Percentiles rank a stretch among this genome's conserved stretches.
These are phyloP conservation scores for Zingel zingel DNA, from an alignment of 2,113 vertebrate species.

Conservation along the genomic window DNA sequence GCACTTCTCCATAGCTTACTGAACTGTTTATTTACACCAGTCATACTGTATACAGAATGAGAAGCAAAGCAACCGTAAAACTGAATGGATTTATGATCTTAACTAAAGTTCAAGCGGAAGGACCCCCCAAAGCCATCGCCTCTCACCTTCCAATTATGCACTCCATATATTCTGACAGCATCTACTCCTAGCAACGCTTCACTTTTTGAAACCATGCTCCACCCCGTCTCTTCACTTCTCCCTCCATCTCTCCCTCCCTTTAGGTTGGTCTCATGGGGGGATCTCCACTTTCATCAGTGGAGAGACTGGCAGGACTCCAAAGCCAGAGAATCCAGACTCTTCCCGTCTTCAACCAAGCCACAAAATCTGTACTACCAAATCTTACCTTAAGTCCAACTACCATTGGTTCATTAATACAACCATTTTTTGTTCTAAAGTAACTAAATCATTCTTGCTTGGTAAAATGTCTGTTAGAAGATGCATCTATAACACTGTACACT, in stretches of 20 bases:
- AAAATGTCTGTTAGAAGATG: conserved; percentile 6
- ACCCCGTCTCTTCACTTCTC: conserved; percentile 28
- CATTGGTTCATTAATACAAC: conserved; percentile 42
- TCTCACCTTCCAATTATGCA: conserved; percentile 56
- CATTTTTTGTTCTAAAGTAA: conserved; percentile 27
- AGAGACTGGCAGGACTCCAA: conserved; percentile 40
- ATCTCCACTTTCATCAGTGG: conserved; percentile 33
- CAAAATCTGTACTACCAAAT: not conserved
- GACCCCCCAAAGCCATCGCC: conserved; percentile 29
- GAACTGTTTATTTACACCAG: conserved; percentile 38
- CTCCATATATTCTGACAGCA: conserved; percentile 60
- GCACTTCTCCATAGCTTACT: conserved; percentile 10
- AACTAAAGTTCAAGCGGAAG: conserved; percentile 44
- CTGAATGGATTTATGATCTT: conserved; percentile 36
- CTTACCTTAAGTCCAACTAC: conserved; percentile 16
- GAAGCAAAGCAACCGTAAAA: conserved; percentile 28
- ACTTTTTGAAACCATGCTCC: conserved; percentile 19
- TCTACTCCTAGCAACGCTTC: conserved; percentile 29
- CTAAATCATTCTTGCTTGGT: not conserved
- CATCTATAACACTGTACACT: conserved; percentile 11
- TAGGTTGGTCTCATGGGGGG: conserved; percentile 6
- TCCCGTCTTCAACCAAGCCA: conserved; percentile 13
- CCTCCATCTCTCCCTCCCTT: conserved; percentile 14
- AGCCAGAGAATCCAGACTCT: conserved; percentile 7
- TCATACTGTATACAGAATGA: conserved; percentile 33